phyloP scores from a whole-genome alignment of 2,113 vertebrate species.

The Tricholaema leucomelas region DNA sequence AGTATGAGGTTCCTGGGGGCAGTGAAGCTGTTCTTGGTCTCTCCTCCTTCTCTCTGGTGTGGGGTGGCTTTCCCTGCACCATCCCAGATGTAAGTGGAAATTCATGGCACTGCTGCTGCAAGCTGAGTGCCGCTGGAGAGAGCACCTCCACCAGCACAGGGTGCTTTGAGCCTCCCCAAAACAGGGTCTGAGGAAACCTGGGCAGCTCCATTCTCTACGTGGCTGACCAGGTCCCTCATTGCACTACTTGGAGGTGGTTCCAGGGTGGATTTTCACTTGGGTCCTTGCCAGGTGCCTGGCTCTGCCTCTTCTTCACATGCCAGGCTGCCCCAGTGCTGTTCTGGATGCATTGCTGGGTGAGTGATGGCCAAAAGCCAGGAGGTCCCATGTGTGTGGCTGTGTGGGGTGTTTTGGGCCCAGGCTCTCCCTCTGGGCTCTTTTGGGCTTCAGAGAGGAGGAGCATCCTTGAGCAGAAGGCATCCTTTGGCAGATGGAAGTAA shows the following conservation, averaged over 20 bases:
- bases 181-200: not conserved
- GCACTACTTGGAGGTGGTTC: not conserved
- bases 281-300: not conserved
- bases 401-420: not conserved
- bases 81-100: too few relatives aligned
- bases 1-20: too few relatives aligned
- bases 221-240: not conserved
- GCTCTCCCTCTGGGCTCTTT: not conserved
- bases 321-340: not conserved
- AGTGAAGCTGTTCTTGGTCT: too few relatives aligned
- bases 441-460: not conserved
- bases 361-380: not conserved
- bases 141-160: too few relatives aligned
- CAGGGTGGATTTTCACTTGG: not conserved
- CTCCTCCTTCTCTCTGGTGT: too few relatives aligned
- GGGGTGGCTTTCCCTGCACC: too few relatives aligned
- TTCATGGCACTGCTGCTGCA: too few relatives aligned
- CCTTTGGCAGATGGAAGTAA: not conserved
- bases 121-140: too few relatives aligned
- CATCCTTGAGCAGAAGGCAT: not conserved
- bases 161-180: too few relatives aligned
- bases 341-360: not conserved
- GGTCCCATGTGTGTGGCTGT: accelerated
- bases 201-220: accelerated
- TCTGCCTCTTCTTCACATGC: not conserved